Base-by-base conservation (phyloP, 2,888 invertebrate genomes). In the Leptopilina syphax region DNA sequence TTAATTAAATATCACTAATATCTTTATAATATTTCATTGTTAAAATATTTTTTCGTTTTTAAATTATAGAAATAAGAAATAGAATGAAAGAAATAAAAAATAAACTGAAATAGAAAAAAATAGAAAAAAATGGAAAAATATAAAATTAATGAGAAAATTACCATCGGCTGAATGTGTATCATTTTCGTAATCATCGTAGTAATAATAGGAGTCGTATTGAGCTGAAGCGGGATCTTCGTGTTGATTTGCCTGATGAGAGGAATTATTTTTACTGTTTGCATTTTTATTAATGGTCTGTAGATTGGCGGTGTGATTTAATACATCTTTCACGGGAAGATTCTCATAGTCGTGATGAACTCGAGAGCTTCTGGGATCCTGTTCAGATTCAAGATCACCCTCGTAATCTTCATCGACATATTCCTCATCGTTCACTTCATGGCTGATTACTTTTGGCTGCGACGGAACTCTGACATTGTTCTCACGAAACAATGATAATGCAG, bases 131-230 rank as follows among this genome's bases (percentile, higher is more conserved):
- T 3, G 4, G 34, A 1, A 34, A 34, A 34, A 34, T 34, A 4
- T 3, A 7, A 7, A 6, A 44, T 7, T 44, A 44, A 44, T 8
- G 44, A 44, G 44, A 44, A 44, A 44, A 44, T 65, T 65, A 65
- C 60, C 77, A 66, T 80, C 77, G 81, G 83, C 84, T 6, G 86
- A 83, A 63, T 81, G 83, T 80, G 88, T 89, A 34, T 82, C 85
- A 78, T 86, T 88, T n/a, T 89, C 89, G 73, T 90, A 89, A 77
- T 91, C 90, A 77, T 90, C 88, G 76, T 90, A 89, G 80, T 90
- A 89, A 79, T 89, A 86, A 80, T 88, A 89, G 24, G 88, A 81
- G 79, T 87, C 85, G 66, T 87, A 85, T 65, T 86, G 79, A 82
- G 81, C 84, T 13, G 84, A 83, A 68, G 88, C 83, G 12, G 86